Conservation (phyloP, 2,113 vertebrate species). For the Dolichotis patagonum region DNA sequence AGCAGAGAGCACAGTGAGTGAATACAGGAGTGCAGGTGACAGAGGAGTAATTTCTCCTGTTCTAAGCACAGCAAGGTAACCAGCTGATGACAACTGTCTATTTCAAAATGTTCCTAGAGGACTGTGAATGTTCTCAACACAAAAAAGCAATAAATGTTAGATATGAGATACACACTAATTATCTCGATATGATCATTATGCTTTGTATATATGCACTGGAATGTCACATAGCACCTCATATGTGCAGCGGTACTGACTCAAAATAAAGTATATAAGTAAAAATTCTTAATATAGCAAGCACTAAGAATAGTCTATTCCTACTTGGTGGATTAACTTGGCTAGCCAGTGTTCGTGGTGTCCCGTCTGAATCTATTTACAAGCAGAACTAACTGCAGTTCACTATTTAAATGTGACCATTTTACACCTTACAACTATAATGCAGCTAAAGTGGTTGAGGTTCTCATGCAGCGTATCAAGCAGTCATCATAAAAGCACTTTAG, state of each 20-base stretch:
- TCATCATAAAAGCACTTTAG: conserved; percentile 50
- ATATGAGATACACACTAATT: neutral
- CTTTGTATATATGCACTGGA: neutral
- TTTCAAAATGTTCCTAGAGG: neutral
- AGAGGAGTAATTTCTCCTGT: neutral
- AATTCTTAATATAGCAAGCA: neutral
- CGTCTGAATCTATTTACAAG: conserved; percentile 20
- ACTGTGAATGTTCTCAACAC: neutral
- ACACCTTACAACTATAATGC: conserved; percentile 3
- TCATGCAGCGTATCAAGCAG: neutral
- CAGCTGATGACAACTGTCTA: neutral
- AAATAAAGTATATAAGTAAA: neutral
- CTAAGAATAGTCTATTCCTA: neutral
- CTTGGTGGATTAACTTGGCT: neutral
- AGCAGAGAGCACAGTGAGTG: neutral
- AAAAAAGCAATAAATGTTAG: neutral
- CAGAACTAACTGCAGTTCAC: conserved; percentile 26
- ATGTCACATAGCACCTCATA: neutral
- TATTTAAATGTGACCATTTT: neutral
- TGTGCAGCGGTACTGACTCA: neutral
- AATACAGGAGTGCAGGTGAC: neutral
- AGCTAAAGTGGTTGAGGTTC: conserved; percentile 41
- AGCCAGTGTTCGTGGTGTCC: neutral
- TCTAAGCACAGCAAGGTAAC: neutral
- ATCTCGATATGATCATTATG: neutral